A percentile compares a stretch with the other conserved stretches of the same genome.
These are phyloP conservation scores for Donacobius atricapilla DNA, from an alignment of 2,113 vertebrate genomes.

Conservation along the genomic window DNA sequence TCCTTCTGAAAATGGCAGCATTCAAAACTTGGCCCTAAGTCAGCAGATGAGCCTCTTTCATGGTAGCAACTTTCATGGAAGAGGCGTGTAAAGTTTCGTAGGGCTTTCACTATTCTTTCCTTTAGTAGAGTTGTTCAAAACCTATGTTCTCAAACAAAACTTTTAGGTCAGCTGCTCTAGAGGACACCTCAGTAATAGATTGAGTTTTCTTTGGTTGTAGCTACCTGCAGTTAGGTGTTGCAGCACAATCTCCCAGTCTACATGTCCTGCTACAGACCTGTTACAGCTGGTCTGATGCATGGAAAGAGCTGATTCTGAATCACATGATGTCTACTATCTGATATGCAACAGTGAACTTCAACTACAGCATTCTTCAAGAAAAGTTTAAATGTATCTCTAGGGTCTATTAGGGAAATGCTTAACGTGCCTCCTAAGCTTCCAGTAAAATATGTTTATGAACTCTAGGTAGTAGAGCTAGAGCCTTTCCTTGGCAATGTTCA, in stretches of 20 bases:
- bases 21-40: background rate
- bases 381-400: background rate
- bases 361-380: background rate
- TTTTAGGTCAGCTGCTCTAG: background rate
- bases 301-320: background rate
- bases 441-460: constrained; percentile 7
- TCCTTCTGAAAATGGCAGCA: background rate
- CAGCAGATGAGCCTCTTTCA: background rate
- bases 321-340: background rate
- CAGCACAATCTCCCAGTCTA: background rate
- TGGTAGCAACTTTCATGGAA: background rate
- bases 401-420: background rate
- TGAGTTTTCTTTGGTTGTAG: background rate
- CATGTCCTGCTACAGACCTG: background rate
- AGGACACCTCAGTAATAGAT: background rate
- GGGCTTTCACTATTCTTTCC: background rate
- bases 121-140: background rate
- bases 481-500: background rate
- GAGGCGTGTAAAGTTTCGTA: background rate
- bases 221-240: background rate
- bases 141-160: background rate
- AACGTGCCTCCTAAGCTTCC: constrained; percentile 1
- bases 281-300: background rate
- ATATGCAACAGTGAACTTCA: constrained; percentile 1
- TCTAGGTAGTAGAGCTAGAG: background rate